phyloP scores from a whole-genome alignment of 2,113 vertebrate species.

The Archilochus colubris region DNA sequence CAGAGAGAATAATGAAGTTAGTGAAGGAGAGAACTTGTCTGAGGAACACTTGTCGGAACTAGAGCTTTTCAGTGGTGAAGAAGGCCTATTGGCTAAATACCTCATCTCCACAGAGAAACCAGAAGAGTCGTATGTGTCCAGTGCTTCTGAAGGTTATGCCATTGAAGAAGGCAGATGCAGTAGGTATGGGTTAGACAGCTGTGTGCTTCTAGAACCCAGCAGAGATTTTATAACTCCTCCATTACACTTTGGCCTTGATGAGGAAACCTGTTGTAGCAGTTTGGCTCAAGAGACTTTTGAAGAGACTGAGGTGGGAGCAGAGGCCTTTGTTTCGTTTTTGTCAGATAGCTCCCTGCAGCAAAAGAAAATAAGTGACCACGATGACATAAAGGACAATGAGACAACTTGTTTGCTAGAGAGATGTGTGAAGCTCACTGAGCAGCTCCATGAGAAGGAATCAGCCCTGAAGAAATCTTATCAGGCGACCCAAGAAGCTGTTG shows the following conservation, averaged over 20 bases:
- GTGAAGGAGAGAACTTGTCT: slow-evolving; percentile 11
- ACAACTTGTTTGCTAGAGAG: slow-evolving; percentile 69
- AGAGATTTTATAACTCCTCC: neutral
- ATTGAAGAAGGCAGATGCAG: slow-evolving; percentile 70
- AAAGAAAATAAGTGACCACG: neutral
- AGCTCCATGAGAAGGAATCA: slow-evolving; percentile 73
- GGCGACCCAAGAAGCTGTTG: slow-evolving; percentile 73
- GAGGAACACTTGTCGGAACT: neutral
- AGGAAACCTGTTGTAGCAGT: neutral
- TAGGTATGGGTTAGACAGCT: slow-evolving; percentile 72
- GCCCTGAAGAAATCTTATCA: slow-evolving; percentile 67
- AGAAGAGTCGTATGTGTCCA: slow-evolving; percentile 50
- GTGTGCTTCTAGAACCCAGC: slow-evolving; percentile 66
- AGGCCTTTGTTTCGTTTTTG: slow-evolving; percentile 1
- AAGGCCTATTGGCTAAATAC: slow-evolving; percentile 79
- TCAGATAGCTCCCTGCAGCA: slow-evolving; percentile 21
- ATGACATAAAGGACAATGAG: slow-evolving; percentile 27
- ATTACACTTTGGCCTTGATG: neutral
- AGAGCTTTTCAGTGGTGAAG: neutral
- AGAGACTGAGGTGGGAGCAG: neutral
- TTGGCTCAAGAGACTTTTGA: neutral
- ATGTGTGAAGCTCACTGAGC: slow-evolving; percentile 73
- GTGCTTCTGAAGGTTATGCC: slow-evolving; percentile 54
- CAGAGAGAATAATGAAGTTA: slow-evolving; percentile 48
- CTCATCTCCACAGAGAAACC: slow-evolving; percentile 60